Base-by-base conservation (phyloP, 1,140 invertebrate species). In the Caenorhabditis tropicalis region DNA sequence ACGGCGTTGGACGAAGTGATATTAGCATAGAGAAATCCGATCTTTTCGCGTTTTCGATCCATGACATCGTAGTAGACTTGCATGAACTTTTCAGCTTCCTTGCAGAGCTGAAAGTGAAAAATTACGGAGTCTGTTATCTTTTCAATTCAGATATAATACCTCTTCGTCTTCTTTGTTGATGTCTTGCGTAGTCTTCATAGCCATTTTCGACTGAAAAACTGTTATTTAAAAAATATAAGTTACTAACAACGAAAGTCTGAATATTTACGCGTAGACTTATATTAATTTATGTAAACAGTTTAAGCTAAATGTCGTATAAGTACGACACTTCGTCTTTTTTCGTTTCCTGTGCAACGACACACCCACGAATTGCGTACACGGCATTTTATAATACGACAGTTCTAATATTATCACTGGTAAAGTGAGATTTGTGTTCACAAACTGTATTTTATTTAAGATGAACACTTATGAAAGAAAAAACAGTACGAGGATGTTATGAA, bases 21-120 rank as follows among this genome's bases (percentile, higher is more conserved):
- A 10, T 60, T 58, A 21, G 53, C 27, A 21, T 82, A 82, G 9
- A 82, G 15, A 24, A 53, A 48, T 70, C 36, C 36, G n/a, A 60
- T 82, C 19, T 70, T 82, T 24, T 82, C 82, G 7, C 82, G 82
- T 82, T 82, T 82, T 48, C 82, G 29, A 24, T 82, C 82, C 82
- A 82, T 82, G 7, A 51, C 82, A 39, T 82, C 82, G n/a, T 82
- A 82, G 43, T 53, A 82, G 0, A 82, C 39, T 16, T 82, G 19
- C 27, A 70, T 74, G 43, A 82, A 82, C 12, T 46, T 82, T 46
- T 70, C 24, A 0, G 82, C 58, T 24, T 82, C 56, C 10, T 56
- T 46, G 60, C 82, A 82, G 9, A 70, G n/a, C 48, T 82, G 36
- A 58, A 39, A 43, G n/a, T 79, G 7, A 56, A 5, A 29, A 56